Percentiles rank a stretch among this genome's conserved stretches.
These are phyloP conservation scores for Lanistes nyassanus DNA, from an alignment of 1,140 invertebrate genomes.

Conservation along the genomic window DNA sequence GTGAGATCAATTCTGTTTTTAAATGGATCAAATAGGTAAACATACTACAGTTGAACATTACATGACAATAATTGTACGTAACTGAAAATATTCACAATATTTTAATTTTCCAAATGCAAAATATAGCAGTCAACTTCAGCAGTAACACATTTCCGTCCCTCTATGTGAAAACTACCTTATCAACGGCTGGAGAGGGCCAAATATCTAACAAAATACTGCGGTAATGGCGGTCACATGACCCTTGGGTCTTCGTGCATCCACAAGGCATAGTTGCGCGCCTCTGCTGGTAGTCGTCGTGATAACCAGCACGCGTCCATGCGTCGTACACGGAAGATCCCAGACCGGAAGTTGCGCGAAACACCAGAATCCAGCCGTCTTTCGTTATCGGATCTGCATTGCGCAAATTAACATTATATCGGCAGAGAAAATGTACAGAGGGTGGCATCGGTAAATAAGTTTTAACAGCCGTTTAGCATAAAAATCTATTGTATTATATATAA, in stretches of 20 bases:
- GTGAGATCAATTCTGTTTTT: too few species aligned
- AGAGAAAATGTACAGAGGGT: too few species aligned
- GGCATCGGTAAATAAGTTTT: too few species aligned
- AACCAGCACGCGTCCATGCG: not conserved
- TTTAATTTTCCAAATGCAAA: not conserved
- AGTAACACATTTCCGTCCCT: not conserved
- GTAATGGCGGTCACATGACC: slow-evolving; percentile 1
- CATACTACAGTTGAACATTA: too few species aligned
- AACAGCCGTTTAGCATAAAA: too few species aligned
- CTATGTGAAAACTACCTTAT: not conserved
- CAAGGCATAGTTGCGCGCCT: not conserved
- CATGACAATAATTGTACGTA: too few species aligned
- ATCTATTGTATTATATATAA: too few species aligned
- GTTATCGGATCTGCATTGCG: too few species aligned
- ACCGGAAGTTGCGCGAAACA: not conserved
- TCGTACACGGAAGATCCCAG: not conserved
- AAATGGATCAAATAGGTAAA: too few species aligned
- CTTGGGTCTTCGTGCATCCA: not conserved
- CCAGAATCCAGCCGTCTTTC: not conserved
- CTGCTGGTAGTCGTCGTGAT: not conserved
- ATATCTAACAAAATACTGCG: not conserved
- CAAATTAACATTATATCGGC: too few species aligned
- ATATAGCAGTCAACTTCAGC: too few species aligned
- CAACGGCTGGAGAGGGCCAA: not conserved
- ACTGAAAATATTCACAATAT: not conserved